phyloP scores from a whole-genome alignment of 2,888 invertebrate genomes.

The Chymomyza fuscimana region DNA sequence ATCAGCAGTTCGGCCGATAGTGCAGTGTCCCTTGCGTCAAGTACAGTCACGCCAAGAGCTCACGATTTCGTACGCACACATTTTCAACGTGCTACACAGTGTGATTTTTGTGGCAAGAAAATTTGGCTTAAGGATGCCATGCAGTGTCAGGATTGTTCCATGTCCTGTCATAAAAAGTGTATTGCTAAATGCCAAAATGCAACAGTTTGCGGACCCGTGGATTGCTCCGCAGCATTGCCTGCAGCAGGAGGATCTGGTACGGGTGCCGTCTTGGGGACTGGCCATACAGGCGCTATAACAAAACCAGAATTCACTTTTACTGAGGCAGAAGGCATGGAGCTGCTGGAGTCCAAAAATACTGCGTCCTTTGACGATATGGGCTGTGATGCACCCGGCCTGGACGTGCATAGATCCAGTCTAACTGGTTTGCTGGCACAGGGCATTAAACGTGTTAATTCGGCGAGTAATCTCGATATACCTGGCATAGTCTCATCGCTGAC shows the following conservation, averaged over 20 bases:
- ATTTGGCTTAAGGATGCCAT: slow-evolving; percentile 98
- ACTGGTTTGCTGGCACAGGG: slow-evolving; percentile 81
- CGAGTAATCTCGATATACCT: slow-evolving; percentile 84
- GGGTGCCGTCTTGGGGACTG: not conserved
- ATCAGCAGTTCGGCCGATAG: slow-evolving; percentile 36
- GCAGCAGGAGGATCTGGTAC: not conserved
- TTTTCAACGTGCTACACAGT: slow-evolving; percentile 93
- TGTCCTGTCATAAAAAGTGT: slow-evolving; percentile 98
- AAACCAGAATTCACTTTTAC: slow-evolving; percentile 81
- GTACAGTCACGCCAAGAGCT: slow-evolving; percentile 63
- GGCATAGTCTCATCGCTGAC: slow-evolving; percentile 81
- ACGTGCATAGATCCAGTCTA: slow-evolving; percentile 77
- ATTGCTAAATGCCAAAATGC: slow-evolving; percentile 90
- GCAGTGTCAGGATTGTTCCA: slow-evolving; percentile 92
- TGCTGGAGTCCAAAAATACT: slow-evolving; percentile 44
- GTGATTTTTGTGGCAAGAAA: slow-evolving; percentile 97
- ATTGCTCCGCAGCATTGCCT: slow-evolving; percentile 63
- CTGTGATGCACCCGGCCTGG: slow-evolving; percentile 42
- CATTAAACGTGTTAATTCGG: slow-evolving; percentile 86
- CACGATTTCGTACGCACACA: slow-evolving; percentile 93
- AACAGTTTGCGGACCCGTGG: slow-evolving; percentile 83
- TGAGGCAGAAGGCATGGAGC: slow-evolving; percentile 71
- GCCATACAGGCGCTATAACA: slow-evolving; percentile 38
- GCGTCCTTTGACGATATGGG: slow-evolving; percentile 4
- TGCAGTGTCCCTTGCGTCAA: slow-evolving; percentile 23